Evolutionary conservation across 2,113 vertebrate species (phyloP), one percentile per base, ranked within the genome.

Genomic region (Vireo altiloquus): DNA sequence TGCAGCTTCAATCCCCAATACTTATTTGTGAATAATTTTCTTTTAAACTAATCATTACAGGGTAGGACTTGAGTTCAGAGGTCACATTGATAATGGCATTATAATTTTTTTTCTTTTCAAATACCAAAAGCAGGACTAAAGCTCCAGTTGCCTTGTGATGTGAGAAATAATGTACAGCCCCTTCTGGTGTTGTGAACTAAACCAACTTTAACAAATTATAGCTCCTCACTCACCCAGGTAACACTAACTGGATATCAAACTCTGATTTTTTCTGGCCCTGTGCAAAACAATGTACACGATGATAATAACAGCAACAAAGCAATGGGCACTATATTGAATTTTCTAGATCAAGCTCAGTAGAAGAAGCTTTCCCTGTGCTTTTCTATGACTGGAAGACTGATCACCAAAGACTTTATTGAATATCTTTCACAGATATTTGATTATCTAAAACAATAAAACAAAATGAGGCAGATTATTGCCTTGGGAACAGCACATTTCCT

Each of bases 391-490:
- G 68, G 63, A 93, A 89, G 78, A 86, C 75, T 94, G 77, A 94
- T 88, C 82, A 70, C 75, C 72, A 93, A 82, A 77, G 27, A 83
- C 68, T 89, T 94, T 91, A 96, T 88, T 91, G 68, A 90, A 95
- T 92, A 76, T 79, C 46, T 96, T 91, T 91, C 87, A 72, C 84
- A 85, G 68, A 95, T 82, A 97, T n/a, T 93, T 12, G 27, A 95
- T 96, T 88, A 89, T 59, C 89, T 85, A 88, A 90, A 95, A 94
- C 75, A 94, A 77, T 95, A 96, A 90, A 88, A 72, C 15, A 54
- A 96, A 94, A 59, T 37, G 79, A 90, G 78, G 63, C 57, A 65
- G 66, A 80, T 80, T 80, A 91, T n/a, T 85, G 78, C 90, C 87
- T 87, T 60, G 92, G 71, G 90, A 94, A 74, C 33, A 65, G 27